Evolutionary conservation across 2,797 vertebrate genomes (phyloP).

Genomic region (Karalla daura): DNA sequence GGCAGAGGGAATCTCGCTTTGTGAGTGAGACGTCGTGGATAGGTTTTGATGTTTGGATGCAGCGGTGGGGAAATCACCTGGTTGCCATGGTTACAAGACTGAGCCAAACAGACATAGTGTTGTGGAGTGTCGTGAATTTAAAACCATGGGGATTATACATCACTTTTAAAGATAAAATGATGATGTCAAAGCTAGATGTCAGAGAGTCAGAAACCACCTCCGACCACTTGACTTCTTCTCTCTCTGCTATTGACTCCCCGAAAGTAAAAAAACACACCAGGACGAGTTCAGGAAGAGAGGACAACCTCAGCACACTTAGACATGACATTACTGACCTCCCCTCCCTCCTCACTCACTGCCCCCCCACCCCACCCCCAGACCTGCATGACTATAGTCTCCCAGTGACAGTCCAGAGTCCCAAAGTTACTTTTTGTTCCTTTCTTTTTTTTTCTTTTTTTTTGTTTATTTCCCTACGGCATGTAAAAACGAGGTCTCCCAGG

Average conservation of each 20-base stretch:
- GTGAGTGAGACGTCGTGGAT: background rate
- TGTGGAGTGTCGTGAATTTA: too few relatives aligned
- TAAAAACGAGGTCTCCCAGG: conserved; percentile 14
- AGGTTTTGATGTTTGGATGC: conserved; percentile 10
- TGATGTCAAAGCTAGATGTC: too few relatives aligned
- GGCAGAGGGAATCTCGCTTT: conserved; percentile 9
- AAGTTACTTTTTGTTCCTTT: conserved; percentile 16
- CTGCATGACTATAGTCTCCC: conserved; percentile 39
- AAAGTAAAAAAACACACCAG: conserved; percentile 1
- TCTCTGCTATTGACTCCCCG: conserved; percentile 22
- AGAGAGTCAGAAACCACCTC: background rate
- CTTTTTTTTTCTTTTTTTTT: too few relatives aligned
- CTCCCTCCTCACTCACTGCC: conserved; percentile 12
- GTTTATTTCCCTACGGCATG: too few relatives aligned
- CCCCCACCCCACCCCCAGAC: conserved; percentile 31
- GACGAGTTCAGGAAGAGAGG: conserved; percentile 7
- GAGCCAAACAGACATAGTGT: too few relatives aligned
- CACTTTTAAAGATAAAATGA: too few relatives aligned
- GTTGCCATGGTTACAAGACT: conserved; percentile 25
- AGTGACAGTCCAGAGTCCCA: conserved; percentile 40
- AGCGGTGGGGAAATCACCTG: conserved; percentile 23
- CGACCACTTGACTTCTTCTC: conserved; percentile 24
- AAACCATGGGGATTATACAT: too few relatives aligned
- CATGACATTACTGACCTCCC: conserved; percentile 24
- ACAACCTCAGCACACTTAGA: conserved; percentile 12